Evolutionary conservation across 2,888 invertebrate genomes (phyloP), one percentile per base, ranked within the genome.

Genomic region (Heliconius cydno): DNA sequence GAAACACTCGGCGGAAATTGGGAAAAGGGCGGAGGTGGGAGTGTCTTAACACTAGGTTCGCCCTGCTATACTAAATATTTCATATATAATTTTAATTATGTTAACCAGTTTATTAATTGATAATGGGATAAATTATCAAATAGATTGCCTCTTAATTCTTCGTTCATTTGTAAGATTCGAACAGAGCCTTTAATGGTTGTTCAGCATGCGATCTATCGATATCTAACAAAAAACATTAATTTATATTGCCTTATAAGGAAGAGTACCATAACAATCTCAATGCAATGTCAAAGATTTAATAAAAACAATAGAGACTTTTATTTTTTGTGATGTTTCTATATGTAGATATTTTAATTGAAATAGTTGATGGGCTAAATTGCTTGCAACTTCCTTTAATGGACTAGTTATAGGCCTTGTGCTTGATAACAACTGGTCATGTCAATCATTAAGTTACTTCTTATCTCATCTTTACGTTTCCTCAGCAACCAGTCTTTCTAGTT

Each of bases 401-500:
- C 30, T 67, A 72, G 71, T 71, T 67, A 67, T 52, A 79, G 76
- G n/a, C 80, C 75, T 80, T 76, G 80, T 38, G 41, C 52, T 67
- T 78, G 74, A 78, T 78, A 78, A 74, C 78, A 12, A 68, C 74
- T 60, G 60, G 67, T 78, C 41, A 60, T 74, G 78, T 78, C 78
- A 78, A 78, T 78, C 78, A 74, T 74, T 78, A 74, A 78, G 74
- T 57, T 25, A 68, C 74, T 30, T 67, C 78, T 78, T 78, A 78
- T 78, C 78, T 73, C 78, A 74, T 74, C 78, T 76, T 78, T 52
- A 71, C 75, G 46, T 80, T 80, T 80, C 80, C 80, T 72, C 72
- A 68, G 60, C n/a, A 76, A 80, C 80, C 78, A 46, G 80, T 80
- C 60, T n/a, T 73, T n/a, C 76, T 7, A 76, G 80, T 78, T 75